Base-by-base conservation (phyloP, 2,113 vertebrate species). In the Caranx ignobilis region DNA sequence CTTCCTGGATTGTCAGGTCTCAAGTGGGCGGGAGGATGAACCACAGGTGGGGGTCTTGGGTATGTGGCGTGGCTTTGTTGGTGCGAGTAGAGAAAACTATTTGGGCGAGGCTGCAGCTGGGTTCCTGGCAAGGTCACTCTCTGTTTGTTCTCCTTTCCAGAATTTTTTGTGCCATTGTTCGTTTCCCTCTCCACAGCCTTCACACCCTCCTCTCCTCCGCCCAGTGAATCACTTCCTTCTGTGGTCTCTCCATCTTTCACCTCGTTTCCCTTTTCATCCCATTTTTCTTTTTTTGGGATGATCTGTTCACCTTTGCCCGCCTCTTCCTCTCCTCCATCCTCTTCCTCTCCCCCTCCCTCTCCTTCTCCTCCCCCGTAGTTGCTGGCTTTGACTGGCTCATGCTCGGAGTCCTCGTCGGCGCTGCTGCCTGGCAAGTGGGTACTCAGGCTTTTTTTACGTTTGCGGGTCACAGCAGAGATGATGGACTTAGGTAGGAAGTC, bases 401-500 rank as follows among this genome's bases (percentile, higher is more conserved):
- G 96, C 87, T 97, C 97, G 0, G 92, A 95, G 73, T 97, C 96
- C 3, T 97, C 97, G 0, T 97, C 97, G 2, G 95, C 95, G 93
- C 96, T 97, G 94, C 96, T 96, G 87, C 94, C 96, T 10, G 93
- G 65, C 10, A 92, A 88, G 41, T 94, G 93, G 45, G 93, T 81
- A 82, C 94, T 95, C 31, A 94, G 95, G 89, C 94, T 88, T 95
- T 97, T 99, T 88, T 95, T 98, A 85, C 96, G 95, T 94, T 98
- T 99, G 87, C 96, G 96, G 92, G 96, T 96, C 66, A 96, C 95
- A 0, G 96, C 96, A 48, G 96, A 97, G 85, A 94, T 87, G 85
- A 97, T 96, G 86, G 97, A 97, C 92, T 96, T 95, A 89, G 96
- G 88, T 81, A 97, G 95, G 93, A 97, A 95, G 89, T 97, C 97